These are phyloP conservation scores for Laticauda laticaudata DNA, from an alignment of 2,113 vertebrate species.

Conservation along the genomic window DNA sequence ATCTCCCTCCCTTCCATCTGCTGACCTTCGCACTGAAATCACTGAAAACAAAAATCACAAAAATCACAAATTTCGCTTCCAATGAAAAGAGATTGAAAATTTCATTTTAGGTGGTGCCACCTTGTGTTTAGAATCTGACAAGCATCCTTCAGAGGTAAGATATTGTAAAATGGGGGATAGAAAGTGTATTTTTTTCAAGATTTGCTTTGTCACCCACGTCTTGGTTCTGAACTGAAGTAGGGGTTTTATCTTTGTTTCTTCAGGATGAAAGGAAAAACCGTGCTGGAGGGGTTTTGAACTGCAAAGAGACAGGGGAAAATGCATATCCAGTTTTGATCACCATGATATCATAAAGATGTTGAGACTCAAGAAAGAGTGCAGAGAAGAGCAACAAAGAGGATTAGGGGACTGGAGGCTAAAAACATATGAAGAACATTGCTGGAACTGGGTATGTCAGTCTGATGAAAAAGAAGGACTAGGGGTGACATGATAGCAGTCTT, in stretches of 20 bases:
- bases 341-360: too few relatives aligned
- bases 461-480: too few relatives aligned
- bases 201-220: not conserved
- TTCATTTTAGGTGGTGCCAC: slow-evolving; percentile 5
- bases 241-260: not conserved
- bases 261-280: not conserved
- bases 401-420: too few relatives aligned
- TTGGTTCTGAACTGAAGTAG: too few relatives aligned
- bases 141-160: not conserved
- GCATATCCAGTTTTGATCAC: too few relatives aligned
- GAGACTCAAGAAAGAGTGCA: too few relatives aligned
- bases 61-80: not conserved
- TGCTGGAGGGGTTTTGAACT: not conserved
- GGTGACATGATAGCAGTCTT: too few relatives aligned
- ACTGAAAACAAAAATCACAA: too few relatives aligned
- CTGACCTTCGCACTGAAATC: not conserved
- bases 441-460: too few relatives aligned
- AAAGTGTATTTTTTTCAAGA: not conserved
- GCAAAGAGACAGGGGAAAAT: too few relatives aligned
- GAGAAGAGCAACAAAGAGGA: too few relatives aligned
- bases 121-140: slow-evolving; percentile 1
- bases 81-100: not conserved
- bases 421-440: too few relatives aligned
- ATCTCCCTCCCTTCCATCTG: not conserved
- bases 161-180: not conserved